A percentile compares a stretch with the other conserved stretches of the same genome.
phyloP scores from a whole-genome alignment of 2,797 vertebrate species.

The Muscicapa striata region DNA sequence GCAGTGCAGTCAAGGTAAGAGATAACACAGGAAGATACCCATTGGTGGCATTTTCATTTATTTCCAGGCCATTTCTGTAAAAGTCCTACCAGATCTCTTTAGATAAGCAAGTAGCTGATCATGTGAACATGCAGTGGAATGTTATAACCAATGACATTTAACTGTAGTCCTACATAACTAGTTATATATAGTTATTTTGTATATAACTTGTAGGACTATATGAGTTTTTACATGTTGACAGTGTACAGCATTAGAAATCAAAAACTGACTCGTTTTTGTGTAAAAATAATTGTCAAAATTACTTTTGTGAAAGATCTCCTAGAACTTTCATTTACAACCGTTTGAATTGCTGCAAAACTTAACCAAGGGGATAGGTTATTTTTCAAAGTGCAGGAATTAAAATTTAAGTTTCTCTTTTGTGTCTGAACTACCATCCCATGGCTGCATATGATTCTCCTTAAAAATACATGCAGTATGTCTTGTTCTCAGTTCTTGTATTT shows the following conservation, averaged over 20 bases:
- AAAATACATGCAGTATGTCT: not conserved
- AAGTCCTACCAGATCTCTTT: not conserved
- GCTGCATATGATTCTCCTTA: not conserved
- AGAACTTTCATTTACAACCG: not conserved
- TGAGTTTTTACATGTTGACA: not conserved
- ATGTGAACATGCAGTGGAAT: not conserved
- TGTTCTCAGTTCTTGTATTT: not conserved
- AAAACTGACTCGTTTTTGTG: not conserved
- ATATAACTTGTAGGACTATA: not conserved
- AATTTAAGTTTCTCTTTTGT: not conserved
- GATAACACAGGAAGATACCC: not conserved
- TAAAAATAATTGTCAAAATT: not conserved
- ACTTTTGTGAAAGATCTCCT: not conserved
- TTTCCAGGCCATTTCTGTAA: not conserved
- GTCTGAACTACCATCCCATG: not conserved
- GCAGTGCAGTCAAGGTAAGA: constrained; percentile 84
- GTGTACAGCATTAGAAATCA: not conserved
- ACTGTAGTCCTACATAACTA: not conserved
- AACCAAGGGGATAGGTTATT: not conserved
- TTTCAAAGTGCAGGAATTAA: not conserved
- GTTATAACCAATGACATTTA: not conserved
- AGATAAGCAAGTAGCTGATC: not conserved
- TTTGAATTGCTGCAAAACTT: not conserved
- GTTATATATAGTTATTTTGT: not conserved
- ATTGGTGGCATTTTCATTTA: rapidly evolving